Conservation (phyloP, 2,797 vertebrate species). For the Potorous gilbertii region DNA sequence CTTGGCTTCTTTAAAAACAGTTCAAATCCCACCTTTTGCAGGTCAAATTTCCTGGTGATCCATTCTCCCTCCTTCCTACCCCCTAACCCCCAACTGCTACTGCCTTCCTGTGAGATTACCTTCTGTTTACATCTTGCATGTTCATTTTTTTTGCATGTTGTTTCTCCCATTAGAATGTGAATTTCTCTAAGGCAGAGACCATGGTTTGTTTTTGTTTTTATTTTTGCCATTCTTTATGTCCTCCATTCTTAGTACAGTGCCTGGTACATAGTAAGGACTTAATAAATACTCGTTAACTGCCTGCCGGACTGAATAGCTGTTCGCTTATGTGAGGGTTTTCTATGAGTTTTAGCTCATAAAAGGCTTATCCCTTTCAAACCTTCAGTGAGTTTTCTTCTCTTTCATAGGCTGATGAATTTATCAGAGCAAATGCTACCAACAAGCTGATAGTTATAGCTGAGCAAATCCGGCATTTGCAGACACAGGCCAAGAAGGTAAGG, state of each 20-base stretch:
- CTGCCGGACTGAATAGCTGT: background rate
- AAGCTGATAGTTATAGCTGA: slow-evolving; percentile 93
- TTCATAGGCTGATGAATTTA: slow-evolving; percentile 91
- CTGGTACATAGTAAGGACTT: background rate
- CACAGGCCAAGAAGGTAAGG: slow-evolving; percentile 94
- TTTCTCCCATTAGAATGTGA: background rate
- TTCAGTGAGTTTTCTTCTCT: slow-evolving; percentile 37
- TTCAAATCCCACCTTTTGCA: background rate
- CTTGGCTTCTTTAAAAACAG: background rate
- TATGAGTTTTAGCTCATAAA: background rate
- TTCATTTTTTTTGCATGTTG: background rate
- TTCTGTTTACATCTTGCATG: background rate
- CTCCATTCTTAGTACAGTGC: background rate
- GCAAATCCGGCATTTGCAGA: slow-evolving; percentile 95
- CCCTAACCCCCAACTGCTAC: no score
- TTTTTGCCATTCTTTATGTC: background rate
- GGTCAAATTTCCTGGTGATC: background rate
- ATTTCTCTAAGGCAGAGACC: background rate
- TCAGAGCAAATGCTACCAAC: slow-evolving; percentile 95
- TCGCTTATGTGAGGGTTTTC: background rate
- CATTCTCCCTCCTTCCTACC: background rate
- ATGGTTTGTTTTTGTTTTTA: background rate
- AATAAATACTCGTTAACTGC: background rate
- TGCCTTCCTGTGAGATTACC: background rate
- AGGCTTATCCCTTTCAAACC: background rate